Conservation (phyloP, 2,797 vertebrate species). For the Urophycis tenuis region DNA sequence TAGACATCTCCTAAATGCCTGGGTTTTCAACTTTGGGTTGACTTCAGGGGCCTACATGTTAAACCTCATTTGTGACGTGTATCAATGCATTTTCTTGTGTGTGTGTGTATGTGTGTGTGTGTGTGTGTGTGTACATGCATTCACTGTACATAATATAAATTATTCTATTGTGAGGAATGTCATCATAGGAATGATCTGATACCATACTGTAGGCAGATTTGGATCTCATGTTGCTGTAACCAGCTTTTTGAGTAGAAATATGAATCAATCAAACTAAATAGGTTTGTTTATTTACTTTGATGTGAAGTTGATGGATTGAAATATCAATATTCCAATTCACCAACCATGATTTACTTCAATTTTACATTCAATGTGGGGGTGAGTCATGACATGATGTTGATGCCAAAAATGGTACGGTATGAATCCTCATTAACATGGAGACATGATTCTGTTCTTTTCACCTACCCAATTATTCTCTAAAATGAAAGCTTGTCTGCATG, state of each 20-base stretch:
- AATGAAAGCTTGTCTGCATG: neutral
- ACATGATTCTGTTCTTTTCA: neutral
- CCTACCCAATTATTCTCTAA: neutral
- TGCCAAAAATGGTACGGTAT: neutral
- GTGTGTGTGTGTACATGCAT: neutral
- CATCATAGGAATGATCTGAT: neutral
- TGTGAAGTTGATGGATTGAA: neutral
- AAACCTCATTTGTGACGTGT: neutral
- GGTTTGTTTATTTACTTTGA: neutral
- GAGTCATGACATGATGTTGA: no score
- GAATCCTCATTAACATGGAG: neutral
- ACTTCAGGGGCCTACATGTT: neutral
- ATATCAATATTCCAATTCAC: neutral
- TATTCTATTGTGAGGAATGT: neutral
- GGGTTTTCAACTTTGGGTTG: neutral
- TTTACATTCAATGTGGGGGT: neutral
- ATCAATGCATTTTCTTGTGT: neutral
- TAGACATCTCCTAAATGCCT: slow-evolving; percentile 12
- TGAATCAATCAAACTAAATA: no score
- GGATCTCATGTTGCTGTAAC: neutral
- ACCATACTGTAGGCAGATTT: neutral
- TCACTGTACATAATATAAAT: neutral
- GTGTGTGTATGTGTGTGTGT: neutral
- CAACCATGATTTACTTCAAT: neutral
- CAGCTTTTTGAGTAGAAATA: neutral